Evolutionary conservation across 2,113 vertebrate genomes (phyloP), one percentile per base, ranked within the genome.

Genomic region (Thryonomys swinderianus): DNA sequence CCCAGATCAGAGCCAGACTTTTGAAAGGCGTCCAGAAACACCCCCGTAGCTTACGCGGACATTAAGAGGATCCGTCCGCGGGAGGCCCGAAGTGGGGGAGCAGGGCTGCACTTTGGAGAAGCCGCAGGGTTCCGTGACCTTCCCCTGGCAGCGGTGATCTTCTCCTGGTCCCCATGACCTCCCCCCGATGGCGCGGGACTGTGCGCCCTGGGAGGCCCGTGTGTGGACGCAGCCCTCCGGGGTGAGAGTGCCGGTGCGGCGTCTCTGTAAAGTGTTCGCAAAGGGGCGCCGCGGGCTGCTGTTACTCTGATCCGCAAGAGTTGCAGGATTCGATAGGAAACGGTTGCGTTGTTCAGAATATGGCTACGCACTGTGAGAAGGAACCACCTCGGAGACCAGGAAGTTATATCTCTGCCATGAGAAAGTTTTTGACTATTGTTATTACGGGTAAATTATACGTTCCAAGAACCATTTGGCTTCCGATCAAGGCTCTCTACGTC

Each of bases 51-150:
- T 53, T 59, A 61, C 84, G 34, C 23, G 30, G 86, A 87, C 5
- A 3, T 89, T 97, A 97, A 97, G 97, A 57, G 42, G 81, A 96
- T 96, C 96, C 96, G 95, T 94, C 94, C 97, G 97, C 80, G 79
- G 1, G 59, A 71, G 93, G 95, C 76, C 78, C 84, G 66, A 17
- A 87, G 64, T 42, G 59, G 74, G 61, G 51, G 66, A 71, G 45
- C 74, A 32, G 85, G 1, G 16, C 64, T 62, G 27, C 16, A 6
- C 80, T 91, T 66, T 66, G 32, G 40, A 85, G n/a, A 21, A 84
- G 80, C n/a, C 17, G 69, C 86, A 78, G 79, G 83, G 84, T 51
- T 10, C 67, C 69, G 81, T 11, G 74, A 37, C 69, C 69, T 88
- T 93, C 85, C 13, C 34, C 48, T 69, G 0, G 5, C 30, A 40